These are phyloP conservation scores for Acronicta psi DNA, from an alignment of 2,888 invertebrate genomes.

Conservation along the genomic window DNA sequence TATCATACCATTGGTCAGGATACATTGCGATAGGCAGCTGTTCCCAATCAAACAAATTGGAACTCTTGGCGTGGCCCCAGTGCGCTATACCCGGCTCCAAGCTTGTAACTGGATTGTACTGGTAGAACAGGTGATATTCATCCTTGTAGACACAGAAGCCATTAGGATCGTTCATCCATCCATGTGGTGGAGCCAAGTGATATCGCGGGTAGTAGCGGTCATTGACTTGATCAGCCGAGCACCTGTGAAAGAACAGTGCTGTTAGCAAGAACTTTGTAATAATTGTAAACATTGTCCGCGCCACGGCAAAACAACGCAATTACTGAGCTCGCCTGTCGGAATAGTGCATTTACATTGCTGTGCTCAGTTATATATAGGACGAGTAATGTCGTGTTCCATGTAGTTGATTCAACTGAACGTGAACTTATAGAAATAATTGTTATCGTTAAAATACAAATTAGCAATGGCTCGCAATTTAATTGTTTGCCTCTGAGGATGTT, in stretches of 20 bases:
- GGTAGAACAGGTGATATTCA: conserved; percentile 86
- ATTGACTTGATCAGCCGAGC: conserved; percentile 44
- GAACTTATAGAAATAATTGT: conserved; percentile 27
- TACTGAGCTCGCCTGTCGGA: conserved; percentile 34
- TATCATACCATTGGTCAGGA: conserved; percentile 79
- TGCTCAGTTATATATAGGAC: conserved; percentile 57
- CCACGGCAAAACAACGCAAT: conserved; percentile 10
- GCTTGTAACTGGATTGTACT: conserved; percentile 80
- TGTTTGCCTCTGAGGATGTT: conserved; percentile 1
- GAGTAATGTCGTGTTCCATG: conserved; percentile 36
- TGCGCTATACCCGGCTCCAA: conserved; percentile 74
- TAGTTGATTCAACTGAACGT: conserved; percentile 25
- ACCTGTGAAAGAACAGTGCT: conserved; percentile 54
- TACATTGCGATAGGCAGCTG: conserved; percentile 81
- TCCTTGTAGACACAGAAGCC: conserved; percentile 79
- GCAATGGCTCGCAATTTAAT: conserved; percentile 8
- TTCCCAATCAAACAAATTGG: conserved; percentile 83
- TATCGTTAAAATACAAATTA: conserved; percentile 11
- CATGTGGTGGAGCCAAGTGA: conserved; percentile 73
- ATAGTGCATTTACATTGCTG: conserved; percentile 50
- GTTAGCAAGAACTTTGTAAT: conserved; percentile 56
- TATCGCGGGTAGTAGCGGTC: conserved; percentile 71
- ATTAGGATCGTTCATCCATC: conserved; percentile 89
- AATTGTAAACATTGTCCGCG: conserved; percentile 33
- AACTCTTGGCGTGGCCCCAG: conserved; percentile 87